Conservation (phyloP, 2,113 vertebrate species). For the Cnemophilus loriae region DNA sequence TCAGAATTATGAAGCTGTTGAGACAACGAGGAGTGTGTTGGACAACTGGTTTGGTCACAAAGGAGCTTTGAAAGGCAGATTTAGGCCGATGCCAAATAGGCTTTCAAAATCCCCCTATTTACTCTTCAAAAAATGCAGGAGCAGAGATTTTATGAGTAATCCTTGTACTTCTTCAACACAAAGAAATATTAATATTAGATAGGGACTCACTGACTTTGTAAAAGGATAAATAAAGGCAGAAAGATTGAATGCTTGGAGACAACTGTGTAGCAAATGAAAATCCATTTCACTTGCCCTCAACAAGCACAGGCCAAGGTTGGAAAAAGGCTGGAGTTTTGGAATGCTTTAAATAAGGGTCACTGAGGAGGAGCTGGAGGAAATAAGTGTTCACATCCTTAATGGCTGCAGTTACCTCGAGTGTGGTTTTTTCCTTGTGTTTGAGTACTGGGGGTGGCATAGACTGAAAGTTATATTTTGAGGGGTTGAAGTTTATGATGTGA, state of each 20-base stretch:
- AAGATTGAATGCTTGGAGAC: not conserved
- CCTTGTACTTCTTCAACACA: not conserved
- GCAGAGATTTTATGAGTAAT: slow-evolving; percentile 29
- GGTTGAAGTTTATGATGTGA: not conserved
- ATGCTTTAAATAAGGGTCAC: not conserved
- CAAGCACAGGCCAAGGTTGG: not conserved
- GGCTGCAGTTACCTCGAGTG: not conserved
- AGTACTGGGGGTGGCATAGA: not conserved
- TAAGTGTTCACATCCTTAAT: not conserved
- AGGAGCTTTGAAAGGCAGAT: slow-evolving; percentile 47
- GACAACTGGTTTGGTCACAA: not conserved
- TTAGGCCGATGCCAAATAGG: slow-evolving; percentile 24
- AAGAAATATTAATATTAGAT: not conserved
- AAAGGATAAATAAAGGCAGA: not conserved
- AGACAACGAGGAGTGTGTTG: slow-evolving; percentile 14
- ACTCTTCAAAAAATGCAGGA: not conserved
- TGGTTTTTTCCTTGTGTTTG: not conserved
- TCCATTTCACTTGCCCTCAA: not conserved
- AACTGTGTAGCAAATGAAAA: not conserved
- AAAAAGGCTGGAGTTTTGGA: not conserved
- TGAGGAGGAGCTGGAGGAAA: not conserved
- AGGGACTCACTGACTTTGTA: not conserved
- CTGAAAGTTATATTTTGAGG: not conserved
- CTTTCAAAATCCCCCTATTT: slow-evolving; percentile 29
- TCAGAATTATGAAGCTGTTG: not conserved